Evolutionary conservation across 2,888 invertebrate species (phyloP), one percentile per base, ranked within the genome.

Genomic region (Sicus ferrugineus): DNA sequence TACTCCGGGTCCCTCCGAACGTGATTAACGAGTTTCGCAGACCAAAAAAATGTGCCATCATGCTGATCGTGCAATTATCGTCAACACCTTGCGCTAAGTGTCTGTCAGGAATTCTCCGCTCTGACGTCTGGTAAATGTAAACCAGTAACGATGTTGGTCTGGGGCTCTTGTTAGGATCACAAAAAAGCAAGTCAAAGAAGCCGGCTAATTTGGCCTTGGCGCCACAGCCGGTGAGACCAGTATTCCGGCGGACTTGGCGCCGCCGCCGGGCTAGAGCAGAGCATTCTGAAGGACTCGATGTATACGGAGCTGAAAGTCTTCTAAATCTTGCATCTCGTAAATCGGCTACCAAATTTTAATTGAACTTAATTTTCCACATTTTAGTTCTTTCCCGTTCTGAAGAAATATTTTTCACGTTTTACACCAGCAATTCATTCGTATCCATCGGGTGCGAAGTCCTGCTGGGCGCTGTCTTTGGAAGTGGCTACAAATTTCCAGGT

Each of bases 361-460:
- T n/a, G n/a, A n/a, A n/a, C n/a, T n/a, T n/a, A n/a, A n/a, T n/a
- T n/a, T n/a, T n/a, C n/a, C n/a, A n/a, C n/a, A n/a, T n/a, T n/a
- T 59, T 59, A 11, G 1, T 38, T 38, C 14, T 59, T 23, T 3
- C 6, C 38, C 62, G 26, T 9, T 11, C 30, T 19, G 19, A 19
- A 9, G 16, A 9, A 59, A 59, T 34, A n/a, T 11, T 34, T 59
- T 59, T n/a, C 56, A 30, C 19, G 23, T 52, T 52, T 21, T 52
- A 19, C 4, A 21, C 2, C 50, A 21, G 9, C 5, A 11, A 21
- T 23, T 52, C 50, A 52, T 9, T 3, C 50, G 9, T 11, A 3
- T 54, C 7, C 54, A 9, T 19, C 48, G 46, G 46, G 63, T 63
- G 63, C 63, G 31, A 63, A 19, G 46, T 63, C 63, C 63, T 63